phyloP scores from a whole-genome alignment of 2,888 invertebrate species.

The Hirtodrosophila confusa region DNA sequence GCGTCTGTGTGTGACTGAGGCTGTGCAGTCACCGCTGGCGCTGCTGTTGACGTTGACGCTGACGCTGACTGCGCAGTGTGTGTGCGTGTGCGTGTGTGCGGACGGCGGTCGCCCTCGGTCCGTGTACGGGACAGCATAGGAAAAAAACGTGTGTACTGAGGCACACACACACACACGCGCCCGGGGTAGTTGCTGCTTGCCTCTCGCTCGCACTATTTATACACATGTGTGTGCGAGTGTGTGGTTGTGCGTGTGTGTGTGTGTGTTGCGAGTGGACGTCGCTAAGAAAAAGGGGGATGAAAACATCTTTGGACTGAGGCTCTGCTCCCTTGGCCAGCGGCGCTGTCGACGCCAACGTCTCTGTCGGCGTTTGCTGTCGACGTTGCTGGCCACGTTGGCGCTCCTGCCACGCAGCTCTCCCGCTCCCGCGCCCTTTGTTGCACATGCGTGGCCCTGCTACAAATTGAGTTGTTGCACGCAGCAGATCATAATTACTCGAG shows the following conservation, averaged over 20 bases:
- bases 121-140: slow-evolving; percentile 42
- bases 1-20: slow-evolving; percentile 37
- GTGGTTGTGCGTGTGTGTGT: slow-evolving; percentile 46
- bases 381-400: slow-evolving; percentile 41
- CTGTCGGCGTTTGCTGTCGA: slow-evolving; percentile 14
- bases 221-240: slow-evolving; percentile 24
- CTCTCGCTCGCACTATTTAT: slow-evolving; percentile 46
- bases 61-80: slow-evolving; percentile 2
- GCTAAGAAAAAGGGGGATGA: slow-evolving; percentile 74
- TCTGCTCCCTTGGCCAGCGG: slow-evolving; percentile 41
- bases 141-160: slow-evolving; percentile 43
- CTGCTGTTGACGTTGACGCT: slow-evolving; percentile 6
- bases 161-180: slow-evolving; percentile 24
- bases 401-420: slow-evolving; percentile 22
- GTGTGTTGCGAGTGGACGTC: slow-evolving; percentile 64
- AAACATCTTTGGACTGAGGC: slow-evolving; percentile 59
- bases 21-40: slow-evolving; percentile 55
- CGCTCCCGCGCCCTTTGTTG: slow-evolving; percentile 8
- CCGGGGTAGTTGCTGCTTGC: slow-evolving; percentile 53
- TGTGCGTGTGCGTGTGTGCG: slow-evolving; percentile 18
- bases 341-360: slow-evolving; percentile 29
- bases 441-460: slow-evolving; percentile 40
- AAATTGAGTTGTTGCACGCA: slow-evolving; percentile 53
- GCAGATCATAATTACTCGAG: slow-evolving; percentile 6
- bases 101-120: slow-evolving; percentile 31